Conservation (phyloP, 1,140 invertebrate species). For the Nephotettix cincticeps region DNA sequence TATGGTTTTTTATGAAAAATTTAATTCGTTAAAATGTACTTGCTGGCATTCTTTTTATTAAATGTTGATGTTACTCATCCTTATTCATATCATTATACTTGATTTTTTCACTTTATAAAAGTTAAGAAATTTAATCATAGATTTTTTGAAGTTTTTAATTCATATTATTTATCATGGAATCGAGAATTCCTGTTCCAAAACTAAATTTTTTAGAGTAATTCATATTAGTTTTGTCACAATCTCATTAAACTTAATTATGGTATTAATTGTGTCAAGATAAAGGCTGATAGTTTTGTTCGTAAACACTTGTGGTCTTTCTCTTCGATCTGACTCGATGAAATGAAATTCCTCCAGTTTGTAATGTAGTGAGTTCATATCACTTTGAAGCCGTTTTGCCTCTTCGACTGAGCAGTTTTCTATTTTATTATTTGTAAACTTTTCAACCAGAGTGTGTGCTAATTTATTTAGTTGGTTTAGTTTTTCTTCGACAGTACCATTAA, state of each 20-base stretch:
- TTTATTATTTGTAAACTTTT: not conserved
- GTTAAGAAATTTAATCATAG: too few relatives aligned
- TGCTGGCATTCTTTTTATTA: too few relatives aligned
- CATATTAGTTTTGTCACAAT: not conserved
- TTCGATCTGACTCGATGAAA: not conserved
- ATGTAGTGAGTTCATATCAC: not conserved
- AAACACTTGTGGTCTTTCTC: not conserved
- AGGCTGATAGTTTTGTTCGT: not conserved
- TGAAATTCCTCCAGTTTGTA: not conserved
- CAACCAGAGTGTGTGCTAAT: not conserved
- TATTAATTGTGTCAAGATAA: not conserved
- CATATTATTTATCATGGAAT: too few relatives aligned
- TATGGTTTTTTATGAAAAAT: too few relatives aligned
- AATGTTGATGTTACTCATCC: too few relatives aligned
- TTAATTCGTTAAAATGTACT: too few relatives aligned
- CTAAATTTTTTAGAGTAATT: too few relatives aligned
- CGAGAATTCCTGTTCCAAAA: too few relatives aligned
- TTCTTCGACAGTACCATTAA: not conserved
- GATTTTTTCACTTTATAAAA: too few relatives aligned
- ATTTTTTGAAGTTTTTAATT: too few relatives aligned
- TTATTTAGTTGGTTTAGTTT: not conserved
- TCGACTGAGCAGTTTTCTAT: not conserved
- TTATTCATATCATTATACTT: too few relatives aligned
- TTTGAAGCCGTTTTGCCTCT: not conserved
- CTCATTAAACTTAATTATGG: constrained; percentile 7